These are phyloP conservation scores for Metopolophium dirhodum DNA, from an alignment of 1,140 invertebrate species.

Conservation along the genomic window DNA sequence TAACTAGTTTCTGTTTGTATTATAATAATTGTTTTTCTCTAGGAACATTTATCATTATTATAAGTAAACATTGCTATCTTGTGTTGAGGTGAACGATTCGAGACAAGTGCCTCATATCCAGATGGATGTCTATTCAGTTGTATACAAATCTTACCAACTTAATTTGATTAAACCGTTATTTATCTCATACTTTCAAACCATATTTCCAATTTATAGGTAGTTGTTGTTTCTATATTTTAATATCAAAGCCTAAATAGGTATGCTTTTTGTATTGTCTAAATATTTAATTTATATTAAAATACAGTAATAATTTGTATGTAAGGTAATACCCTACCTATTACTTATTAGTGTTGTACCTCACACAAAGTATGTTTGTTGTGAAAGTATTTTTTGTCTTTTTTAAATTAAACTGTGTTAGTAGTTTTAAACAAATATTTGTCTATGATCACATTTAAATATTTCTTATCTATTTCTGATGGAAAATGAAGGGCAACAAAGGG, in stretches of 20 bases:
- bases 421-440: neutral
- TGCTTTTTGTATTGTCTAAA: neutral
- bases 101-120: neutral
- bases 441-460: neutral
- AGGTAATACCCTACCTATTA: neutral
- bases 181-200: neutral
- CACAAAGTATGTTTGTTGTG: too few relatives aligned
- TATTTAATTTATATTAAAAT: neutral
- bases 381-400: neutral
- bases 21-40: neutral
- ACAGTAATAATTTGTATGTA: neutral
- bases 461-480: neutral
- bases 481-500: slow-evolving; percentile 18
- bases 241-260: neutral
- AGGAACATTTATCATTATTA: neutral
- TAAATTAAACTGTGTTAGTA: neutral
- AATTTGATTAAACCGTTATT: neutral
- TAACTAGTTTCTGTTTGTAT: neutral
- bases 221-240: neutral
- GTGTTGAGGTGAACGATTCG: neutral
- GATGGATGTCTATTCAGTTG: neutral
- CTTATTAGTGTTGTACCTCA: too few relatives aligned
- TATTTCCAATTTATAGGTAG: neutral
- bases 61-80: neutral
- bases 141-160: neutral